Percentiles rank a stretch among this genome's conserved stretches.
Conservation (phyloP, 2,888 invertebrate genomes). For the Ectropis crepuscularia region DNA sequence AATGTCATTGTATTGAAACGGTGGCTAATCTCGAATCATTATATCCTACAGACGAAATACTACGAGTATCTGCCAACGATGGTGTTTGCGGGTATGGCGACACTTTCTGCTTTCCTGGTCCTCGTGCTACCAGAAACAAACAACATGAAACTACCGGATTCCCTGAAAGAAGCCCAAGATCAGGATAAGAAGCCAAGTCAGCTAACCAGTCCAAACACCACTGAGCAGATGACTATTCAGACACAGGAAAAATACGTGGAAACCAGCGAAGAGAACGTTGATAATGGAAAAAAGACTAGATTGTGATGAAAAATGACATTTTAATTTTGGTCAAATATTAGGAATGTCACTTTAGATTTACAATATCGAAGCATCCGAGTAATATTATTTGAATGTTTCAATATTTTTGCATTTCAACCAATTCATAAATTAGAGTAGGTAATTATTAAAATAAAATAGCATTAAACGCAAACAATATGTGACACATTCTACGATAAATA, state of each 20-base stretch:
- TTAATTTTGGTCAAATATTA: too few relatives aligned
- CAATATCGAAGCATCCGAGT: too few relatives aligned
- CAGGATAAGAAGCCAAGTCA: slow-evolving; percentile 64
- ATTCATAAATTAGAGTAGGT: too few relatives aligned
- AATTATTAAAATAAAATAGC: too few relatives aligned
- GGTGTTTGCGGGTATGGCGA: slow-evolving; percentile 84
- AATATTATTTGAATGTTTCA: too few relatives aligned
- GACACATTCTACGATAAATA: too few relatives aligned
- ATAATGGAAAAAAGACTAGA: slow-evolving; percentile 33
- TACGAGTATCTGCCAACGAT: slow-evolving; percentile 83
- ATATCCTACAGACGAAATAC: slow-evolving; percentile 67
- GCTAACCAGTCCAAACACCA: slow-evolving; percentile 7
- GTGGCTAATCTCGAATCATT: background rate
- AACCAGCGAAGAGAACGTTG: slow-evolving; percentile 17
- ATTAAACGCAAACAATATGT: too few relatives aligned
- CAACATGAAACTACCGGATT: slow-evolving; percentile 85
- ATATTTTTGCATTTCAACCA: too few relatives aligned
- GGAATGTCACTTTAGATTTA: too few relatives aligned
- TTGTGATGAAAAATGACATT: slow-evolving; percentile 19
- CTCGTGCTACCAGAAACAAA: slow-evolving; percentile 86
- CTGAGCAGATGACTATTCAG: slow-evolving; percentile 6
- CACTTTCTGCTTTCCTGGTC: slow-evolving; percentile 81
- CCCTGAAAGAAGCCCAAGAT: slow-evolving; percentile 84
- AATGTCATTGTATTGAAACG: too few relatives aligned
- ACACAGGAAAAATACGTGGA: slow-evolving; percentile 22